Conservation (phyloP, 2,888 invertebrate genomes). For the Quadroppia sp. region DNA sequence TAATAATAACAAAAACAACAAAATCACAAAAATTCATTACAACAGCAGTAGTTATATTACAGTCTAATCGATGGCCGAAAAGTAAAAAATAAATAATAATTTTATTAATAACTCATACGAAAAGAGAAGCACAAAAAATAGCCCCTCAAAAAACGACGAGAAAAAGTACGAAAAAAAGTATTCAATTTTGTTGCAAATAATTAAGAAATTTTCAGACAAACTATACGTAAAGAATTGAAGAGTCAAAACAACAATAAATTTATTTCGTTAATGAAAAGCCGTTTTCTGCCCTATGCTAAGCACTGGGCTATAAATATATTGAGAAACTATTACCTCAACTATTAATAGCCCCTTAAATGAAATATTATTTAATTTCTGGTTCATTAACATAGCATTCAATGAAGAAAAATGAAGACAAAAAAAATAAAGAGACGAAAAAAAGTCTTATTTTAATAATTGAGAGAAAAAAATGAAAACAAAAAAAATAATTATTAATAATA, state of each 20-base stretch:
- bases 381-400: conserved; percentile 5
- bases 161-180: too few relatives aligned
- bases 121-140: too few relatives aligned
- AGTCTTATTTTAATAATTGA: too few relatives aligned
- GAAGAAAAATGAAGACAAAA: not conserved
- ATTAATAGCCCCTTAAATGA: not conserved
- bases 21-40: not conserved
- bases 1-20: not conserved
- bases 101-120: not conserved
- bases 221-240: too few relatives aligned
- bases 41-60: not conserved
- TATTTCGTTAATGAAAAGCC: too few relatives aligned
- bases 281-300: too few relatives aligned
- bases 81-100: not conserved
- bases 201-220: not conserved
- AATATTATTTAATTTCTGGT: not conserved
- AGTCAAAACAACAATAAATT: too few relatives aligned
- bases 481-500: not conserved
- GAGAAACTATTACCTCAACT: too few relatives aligned
- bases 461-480: not conserved
- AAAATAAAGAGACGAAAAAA: not conserved
- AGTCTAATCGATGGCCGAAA: not conserved
- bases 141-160: too few relatives aligned
- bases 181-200: not conserved
- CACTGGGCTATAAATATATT: not conserved